Conservation (phyloP, 2,888 invertebrate species). For the Limnephilus rhombicus region DNA sequence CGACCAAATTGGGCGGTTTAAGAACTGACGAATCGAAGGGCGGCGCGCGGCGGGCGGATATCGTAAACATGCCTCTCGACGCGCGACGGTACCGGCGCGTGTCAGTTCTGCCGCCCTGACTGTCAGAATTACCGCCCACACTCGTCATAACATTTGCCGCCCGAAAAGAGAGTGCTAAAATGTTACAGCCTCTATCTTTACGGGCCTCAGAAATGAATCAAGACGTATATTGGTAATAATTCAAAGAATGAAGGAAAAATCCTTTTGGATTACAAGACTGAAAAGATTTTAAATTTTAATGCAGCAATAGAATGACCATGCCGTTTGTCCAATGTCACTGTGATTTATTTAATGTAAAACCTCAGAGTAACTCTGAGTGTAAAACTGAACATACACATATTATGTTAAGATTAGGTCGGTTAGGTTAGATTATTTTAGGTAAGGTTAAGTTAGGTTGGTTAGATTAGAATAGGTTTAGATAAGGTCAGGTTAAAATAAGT, state of each 20-base stretch:
- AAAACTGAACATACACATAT: too few species aligned
- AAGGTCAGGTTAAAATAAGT: too few species aligned
- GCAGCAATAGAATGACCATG: background rate
- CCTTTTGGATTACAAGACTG: background rate
- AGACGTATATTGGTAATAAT: background rate
- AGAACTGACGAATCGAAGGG: conserved; percentile 3
- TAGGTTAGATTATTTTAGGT: too few species aligned
- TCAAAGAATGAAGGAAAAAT: background rate
- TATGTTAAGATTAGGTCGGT: too few species aligned
- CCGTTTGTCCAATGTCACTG: background rate
- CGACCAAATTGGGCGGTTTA: conserved; percentile 6
- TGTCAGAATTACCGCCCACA: conserved; percentile 13
- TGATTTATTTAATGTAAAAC: background rate
- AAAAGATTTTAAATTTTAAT: background rate
- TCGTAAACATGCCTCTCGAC: conserved; percentile 18
- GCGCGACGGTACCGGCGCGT: background rate
- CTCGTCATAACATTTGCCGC: conserved; percentile 9
- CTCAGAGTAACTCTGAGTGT: too few species aligned
- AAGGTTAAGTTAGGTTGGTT: too few species aligned
- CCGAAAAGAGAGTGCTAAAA: background rate
- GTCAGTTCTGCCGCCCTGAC: conserved; percentile 14
- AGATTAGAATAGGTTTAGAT: too few species aligned
- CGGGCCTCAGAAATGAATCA: background rate
- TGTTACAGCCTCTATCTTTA: background rate
- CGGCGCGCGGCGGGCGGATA: background rate